A percentile compares a stretch with the other conserved stretches of the same genome.
phyloP scores from a whole-genome alignment of 2,888 invertebrate species.

The Nephrotoma guestfalica region DNA sequence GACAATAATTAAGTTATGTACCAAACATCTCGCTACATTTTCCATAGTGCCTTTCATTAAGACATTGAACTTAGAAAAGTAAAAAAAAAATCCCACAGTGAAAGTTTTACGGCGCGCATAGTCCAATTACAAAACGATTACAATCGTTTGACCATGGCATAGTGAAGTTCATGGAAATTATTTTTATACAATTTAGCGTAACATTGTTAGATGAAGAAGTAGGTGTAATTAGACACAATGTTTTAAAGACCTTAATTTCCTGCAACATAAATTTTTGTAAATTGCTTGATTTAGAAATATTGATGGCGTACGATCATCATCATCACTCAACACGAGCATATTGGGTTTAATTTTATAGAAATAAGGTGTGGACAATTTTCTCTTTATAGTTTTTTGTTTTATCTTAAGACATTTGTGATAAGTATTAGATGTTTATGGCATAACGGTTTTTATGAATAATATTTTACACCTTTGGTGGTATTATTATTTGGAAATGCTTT shows the following conservation, averaged over 20 bases:
- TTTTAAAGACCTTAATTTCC: background rate
- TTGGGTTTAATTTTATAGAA: background rate
- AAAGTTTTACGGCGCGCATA: background rate
- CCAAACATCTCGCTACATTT: background rate
- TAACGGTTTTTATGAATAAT: background rate
- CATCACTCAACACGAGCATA: background rate
- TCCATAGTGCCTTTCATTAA: background rate
- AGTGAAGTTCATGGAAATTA: background rate
- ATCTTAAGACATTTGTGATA: background rate
- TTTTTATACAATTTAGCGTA: background rate
- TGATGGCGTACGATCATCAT: background rate
- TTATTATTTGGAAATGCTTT: too few species aligned
- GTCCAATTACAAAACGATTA: background rate
- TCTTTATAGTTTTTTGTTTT: background rate
- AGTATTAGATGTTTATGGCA: background rate
- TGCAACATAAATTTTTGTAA: background rate
- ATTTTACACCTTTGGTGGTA: too few species aligned
- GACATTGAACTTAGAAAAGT: background rate
- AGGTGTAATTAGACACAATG: background rate
- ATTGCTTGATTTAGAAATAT: background rate
- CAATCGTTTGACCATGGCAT: background rate
- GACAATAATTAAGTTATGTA: background rate
- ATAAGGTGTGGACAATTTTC: background rate
- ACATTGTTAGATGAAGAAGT: background rate
- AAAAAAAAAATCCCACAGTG: background rate